phyloP scores from a whole-genome alignment of 2,888 invertebrate genomes.

The Galerucella calmariensis region DNA sequence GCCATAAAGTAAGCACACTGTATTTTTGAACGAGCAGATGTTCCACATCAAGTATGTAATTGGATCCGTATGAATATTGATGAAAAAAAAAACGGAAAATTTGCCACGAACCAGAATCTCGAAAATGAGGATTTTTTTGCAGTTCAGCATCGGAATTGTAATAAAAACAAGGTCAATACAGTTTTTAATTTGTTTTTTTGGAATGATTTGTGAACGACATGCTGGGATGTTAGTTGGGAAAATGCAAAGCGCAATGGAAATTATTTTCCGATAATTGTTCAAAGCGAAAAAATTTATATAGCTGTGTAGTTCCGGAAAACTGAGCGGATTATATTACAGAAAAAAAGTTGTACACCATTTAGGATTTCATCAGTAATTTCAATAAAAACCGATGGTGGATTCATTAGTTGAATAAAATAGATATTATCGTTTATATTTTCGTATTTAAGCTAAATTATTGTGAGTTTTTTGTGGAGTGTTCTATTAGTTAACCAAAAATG shows the following conservation, averaged over 20 bases:
- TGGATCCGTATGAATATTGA: slow-evolving; percentile 42
- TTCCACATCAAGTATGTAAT: slow-evolving; percentile 36
- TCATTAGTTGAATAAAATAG: background rate
- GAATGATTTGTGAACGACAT: slow-evolving; percentile 31
- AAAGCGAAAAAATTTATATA: slow-evolving; percentile 9
- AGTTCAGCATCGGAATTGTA: slow-evolving; percentile 13
- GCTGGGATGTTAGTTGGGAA: slow-evolving; percentile 20
- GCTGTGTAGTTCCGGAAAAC: slow-evolving; percentile 1
- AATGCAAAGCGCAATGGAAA: slow-evolving; percentile 16
- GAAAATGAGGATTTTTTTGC: slow-evolving; percentile 34
- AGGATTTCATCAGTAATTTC: background rate
- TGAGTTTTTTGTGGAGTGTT: too few species aligned
- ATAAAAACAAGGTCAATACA: slow-evolving; percentile 24
- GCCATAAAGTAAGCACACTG: background rate
- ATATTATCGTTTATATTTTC: background rate
- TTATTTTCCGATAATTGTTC: slow-evolving; percentile 21
- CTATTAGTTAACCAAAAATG: too few species aligned
- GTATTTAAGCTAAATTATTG: too few species aligned
- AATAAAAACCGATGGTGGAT: background rate
- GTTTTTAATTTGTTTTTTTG: slow-evolving; percentile 30
- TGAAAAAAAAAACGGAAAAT: slow-evolving; percentile 5
- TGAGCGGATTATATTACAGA: background rate
- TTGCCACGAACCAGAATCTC: slow-evolving; percentile 33
- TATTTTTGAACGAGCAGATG: slow-evolving; percentile 23
- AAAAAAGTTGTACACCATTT: background rate